A percentile compares a stretch with the other conserved stretches of the same genome.
These are phyloP conservation scores for Clarias magur DNA, from an alignment of 2,113 vertebrate genomes.

Conservation along the genomic window DNA sequence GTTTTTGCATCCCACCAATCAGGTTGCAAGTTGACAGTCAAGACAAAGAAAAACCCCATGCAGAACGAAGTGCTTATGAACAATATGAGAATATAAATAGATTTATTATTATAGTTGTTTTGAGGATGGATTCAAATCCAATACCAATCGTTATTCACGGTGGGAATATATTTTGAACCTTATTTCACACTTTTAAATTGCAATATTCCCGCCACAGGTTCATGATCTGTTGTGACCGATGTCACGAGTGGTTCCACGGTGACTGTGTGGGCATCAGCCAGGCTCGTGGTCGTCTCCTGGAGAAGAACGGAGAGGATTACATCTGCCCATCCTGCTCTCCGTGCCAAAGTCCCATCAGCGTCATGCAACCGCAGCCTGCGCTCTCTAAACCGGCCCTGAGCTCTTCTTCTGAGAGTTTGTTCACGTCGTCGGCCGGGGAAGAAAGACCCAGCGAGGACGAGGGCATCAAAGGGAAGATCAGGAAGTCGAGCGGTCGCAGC, in stretches of 20 bases:
- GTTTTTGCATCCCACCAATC: no score
- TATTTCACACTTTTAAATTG: conserved; percentile 9
- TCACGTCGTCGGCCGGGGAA: conserved; percentile 68
- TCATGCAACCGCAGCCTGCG: conserved; percentile 33
- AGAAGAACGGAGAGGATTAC: conserved; percentile 83
- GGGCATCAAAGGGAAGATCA: conserved; percentile 78
- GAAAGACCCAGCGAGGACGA: conserved; percentile 69
- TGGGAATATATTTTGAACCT: background rate
- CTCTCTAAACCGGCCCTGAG: conserved; percentile 54
- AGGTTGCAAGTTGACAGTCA: no score
- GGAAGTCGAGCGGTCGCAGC: conserved; percentile 78
- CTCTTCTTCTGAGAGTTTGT: conserved; percentile 61
- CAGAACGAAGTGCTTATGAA: background rate
- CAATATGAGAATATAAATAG: background rate
- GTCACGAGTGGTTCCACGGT: conserved; percentile 92
- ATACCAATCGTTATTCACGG: no score
- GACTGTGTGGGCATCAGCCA: conserved; percentile 89
- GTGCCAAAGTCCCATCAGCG: conserved; percentile 29
- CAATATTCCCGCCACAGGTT: conserved; percentile 74
- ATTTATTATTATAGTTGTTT: background rate
- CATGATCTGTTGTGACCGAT: conserved; percentile 93
- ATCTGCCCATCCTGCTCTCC: conserved; percentile 85
- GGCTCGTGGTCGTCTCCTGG: conserved; percentile 76
- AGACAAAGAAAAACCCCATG: background rate
- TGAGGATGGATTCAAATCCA: background rate